These are phyloP conservation scores for Drosophila sordidula DNA, from an alignment of 2,888 invertebrate species.

Conservation along the genomic window DNA sequence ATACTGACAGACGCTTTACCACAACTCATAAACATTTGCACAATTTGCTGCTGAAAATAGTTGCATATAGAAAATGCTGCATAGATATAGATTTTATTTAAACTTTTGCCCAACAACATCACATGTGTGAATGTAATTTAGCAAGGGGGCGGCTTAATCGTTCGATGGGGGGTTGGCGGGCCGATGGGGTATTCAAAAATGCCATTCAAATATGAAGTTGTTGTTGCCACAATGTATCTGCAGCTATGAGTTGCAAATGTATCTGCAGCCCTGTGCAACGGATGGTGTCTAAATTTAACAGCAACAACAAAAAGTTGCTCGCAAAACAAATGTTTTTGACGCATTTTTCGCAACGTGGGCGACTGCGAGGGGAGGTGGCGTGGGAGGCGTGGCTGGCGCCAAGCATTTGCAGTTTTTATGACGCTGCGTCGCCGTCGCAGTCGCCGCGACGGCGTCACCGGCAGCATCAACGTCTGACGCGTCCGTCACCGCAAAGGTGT, in stretches of 20 bases:
- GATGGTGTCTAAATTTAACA: slow-evolving; percentile 67
- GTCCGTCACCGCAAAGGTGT: slow-evolving; percentile 76
- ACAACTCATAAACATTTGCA: slow-evolving; percentile 67
- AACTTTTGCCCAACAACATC: slow-evolving; percentile 40
- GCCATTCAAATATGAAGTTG: slow-evolving; percentile 53
- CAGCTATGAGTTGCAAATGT: slow-evolving; percentile 24
- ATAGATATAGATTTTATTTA: slow-evolving; percentile 41
- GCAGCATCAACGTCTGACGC: slow-evolving; percentile 52
- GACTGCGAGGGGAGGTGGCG: not conserved
- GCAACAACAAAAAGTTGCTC: slow-evolving; percentile 41
- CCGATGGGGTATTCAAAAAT: not conserved
- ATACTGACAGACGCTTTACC: slow-evolving; percentile 64
- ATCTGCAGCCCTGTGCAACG: slow-evolving; percentile 22
- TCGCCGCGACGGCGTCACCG: slow-evolving; percentile 41
- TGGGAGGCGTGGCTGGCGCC: slow-evolving; percentile 55
- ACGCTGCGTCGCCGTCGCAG: slow-evolving; percentile 32
- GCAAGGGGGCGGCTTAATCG: slow-evolving; percentile 5
- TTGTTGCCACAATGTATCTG: slow-evolving; percentile 41
- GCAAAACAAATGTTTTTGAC: slow-evolving; percentile 66
- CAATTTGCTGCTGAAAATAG: slow-evolving; percentile 28
- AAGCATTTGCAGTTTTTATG: slow-evolving; percentile 68
- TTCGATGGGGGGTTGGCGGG: not conserved
- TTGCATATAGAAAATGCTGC: slow-evolving; percentile 35
- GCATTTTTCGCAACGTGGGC: slow-evolving; percentile 45
- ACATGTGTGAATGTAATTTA: slow-evolving; percentile 50